These are phyloP conservation scores for Laspeyria flexula DNA, from an alignment of 2,888 invertebrate species.

Conservation along the genomic window DNA sequence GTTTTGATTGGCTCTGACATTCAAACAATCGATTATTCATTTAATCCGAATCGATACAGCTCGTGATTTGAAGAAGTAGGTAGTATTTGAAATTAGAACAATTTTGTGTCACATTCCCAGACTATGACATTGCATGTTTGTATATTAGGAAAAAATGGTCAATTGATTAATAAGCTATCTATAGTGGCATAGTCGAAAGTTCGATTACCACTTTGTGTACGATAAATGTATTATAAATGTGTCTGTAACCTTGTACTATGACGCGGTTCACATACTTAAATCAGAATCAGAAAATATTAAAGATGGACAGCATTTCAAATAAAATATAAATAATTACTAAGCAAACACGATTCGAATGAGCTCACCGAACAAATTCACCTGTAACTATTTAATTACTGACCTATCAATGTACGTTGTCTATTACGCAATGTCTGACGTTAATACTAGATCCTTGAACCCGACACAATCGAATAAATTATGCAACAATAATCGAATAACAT, in stretches of 20 bases:
- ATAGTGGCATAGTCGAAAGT: too few relatives aligned
- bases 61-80: slow-evolving; percentile 46
- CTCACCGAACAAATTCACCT: slow-evolving; percentile 21
- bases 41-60: slow-evolving; percentile 74
- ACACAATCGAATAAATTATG: slow-evolving; percentile 62
- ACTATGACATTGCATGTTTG: slow-evolving; percentile 11
- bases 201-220: too few relatives aligned
- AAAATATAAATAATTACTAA: not conserved
- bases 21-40: slow-evolving; percentile 82
- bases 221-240: too few relatives aligned
- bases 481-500: slow-evolving; percentile 68
- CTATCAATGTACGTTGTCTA: slow-evolving; percentile 40
- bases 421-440: slow-evolving; percentile 46
- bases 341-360: not conserved
- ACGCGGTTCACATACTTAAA: too few relatives aligned
- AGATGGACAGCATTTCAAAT: too few relatives aligned
- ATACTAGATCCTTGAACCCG: slow-evolving; percentile 61
- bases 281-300: too few relatives aligned
- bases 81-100: slow-evolving; percentile 58
- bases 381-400: slow-evolving; percentile 39
- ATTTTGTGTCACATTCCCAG: slow-evolving; percentile 32
- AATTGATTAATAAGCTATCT: too few relatives aligned
- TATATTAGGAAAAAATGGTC: not conserved
- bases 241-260: too few relatives aligned
- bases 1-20: slow-evolving; percentile 84